Evolutionary conservation across 2,888 invertebrate species (phyloP).

Genomic region (Morpho deidamia): DNA sequence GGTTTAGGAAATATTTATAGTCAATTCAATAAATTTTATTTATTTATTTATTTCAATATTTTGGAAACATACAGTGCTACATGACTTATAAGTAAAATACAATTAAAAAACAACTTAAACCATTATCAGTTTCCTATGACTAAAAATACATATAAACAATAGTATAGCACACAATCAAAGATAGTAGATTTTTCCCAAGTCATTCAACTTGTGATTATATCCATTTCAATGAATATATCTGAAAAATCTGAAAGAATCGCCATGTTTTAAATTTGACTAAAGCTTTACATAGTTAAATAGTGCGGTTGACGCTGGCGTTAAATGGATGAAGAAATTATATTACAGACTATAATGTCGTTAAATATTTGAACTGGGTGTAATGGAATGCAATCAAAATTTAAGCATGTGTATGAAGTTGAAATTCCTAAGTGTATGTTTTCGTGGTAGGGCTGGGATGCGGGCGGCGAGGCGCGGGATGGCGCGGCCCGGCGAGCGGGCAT

Average conservation of each 20-base stretch:
- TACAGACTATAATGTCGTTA: conserved; percentile 31
- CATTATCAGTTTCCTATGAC: too few species aligned
- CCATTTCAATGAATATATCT: background rate
- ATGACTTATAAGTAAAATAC: too few species aligned
- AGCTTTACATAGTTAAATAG: background rate
- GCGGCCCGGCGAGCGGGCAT: conserved; percentile 24
- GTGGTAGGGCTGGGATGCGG: conserved; percentile 34
- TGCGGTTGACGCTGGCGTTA: conserved; percentile 24
- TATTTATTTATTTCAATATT: too few species aligned
- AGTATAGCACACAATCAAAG: too few species aligned
- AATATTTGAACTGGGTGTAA: conserved; percentile 41
- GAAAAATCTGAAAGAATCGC: background rate
- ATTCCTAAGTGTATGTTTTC: conserved; percentile 44
- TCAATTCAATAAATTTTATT: background rate
- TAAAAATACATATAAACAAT: too few species aligned
- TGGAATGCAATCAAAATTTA: conserved; percentile 52
- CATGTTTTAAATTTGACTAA: too few species aligned
- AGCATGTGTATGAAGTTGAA: conserved; percentile 48
- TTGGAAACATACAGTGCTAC: too few species aligned
- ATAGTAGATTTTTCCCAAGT: background rate
- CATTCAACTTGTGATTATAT: background rate
- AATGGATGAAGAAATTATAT: conserved; percentile 27
- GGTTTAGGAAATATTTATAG: conserved; percentile 7
- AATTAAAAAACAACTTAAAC: too few species aligned
- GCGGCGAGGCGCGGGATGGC: conserved; percentile 18